Conservation (phyloP, 2,888 invertebrate species). For the Brachyptera risi region DNA sequence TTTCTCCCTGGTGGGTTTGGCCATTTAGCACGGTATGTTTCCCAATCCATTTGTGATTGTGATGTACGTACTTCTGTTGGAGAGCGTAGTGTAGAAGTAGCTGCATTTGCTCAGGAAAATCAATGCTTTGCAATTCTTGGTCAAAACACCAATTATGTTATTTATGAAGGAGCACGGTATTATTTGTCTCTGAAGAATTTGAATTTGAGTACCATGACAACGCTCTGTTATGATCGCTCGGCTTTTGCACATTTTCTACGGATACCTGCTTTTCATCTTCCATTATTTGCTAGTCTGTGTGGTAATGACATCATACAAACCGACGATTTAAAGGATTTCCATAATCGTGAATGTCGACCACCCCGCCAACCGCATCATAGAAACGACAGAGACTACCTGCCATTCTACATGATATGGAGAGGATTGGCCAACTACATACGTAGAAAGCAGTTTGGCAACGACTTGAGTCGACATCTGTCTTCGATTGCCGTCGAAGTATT, state of each 20-base stretch:
- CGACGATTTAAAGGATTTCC: constrained; percentile 29
- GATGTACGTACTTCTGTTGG: constrained; percentile 38
- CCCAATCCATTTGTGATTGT: constrained; percentile 37
- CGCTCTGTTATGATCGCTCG: constrained; percentile 38
- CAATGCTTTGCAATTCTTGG: constrained; percentile 40
- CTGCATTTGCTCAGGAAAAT: constrained; percentile 37
- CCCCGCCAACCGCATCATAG: neutral
- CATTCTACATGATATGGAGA: constrained; percentile 14
- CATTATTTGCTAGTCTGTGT: constrained; percentile 39
- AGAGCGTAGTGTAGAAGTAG: constrained; percentile 41
- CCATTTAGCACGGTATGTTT: constrained; percentile 35
- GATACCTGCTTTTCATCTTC: constrained; percentile 37
- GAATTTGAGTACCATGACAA: constrained; percentile 38
- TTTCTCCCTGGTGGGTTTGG: constrained; percentile 38
- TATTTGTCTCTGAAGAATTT: constrained; percentile 40
- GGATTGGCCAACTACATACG: constrained; percentile 25
- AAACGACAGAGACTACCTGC: constrained; percentile 10
- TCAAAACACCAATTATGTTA: constrained; percentile 41
- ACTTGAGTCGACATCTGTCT: constrained; percentile 15
- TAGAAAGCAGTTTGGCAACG: constrained; percentile 12
- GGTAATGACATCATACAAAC: constrained; percentile 37
- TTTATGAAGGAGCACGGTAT: constrained; percentile 38
- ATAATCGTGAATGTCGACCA: neutral
- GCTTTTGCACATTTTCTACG: constrained; percentile 36
- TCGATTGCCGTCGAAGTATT: constrained; percentile 23